Conservation (phyloP, 2,113 vertebrate genomes). For the Coracopsis vasa region DNA sequence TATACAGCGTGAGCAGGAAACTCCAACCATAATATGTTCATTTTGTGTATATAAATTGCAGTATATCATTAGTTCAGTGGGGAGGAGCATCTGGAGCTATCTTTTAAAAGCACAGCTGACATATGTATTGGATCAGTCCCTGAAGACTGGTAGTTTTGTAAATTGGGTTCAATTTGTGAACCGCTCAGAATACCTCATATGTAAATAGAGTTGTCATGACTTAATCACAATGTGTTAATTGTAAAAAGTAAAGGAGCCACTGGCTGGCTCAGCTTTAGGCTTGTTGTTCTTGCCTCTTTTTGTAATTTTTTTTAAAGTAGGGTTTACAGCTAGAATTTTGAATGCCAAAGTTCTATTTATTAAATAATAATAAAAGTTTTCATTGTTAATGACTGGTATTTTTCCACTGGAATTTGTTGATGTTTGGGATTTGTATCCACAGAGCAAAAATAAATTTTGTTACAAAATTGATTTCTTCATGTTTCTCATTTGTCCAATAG, state of each 20-base stretch:
- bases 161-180: conserved; percentile 76
- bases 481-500: background rate
- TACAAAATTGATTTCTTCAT: conserved; percentile 63
- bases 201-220: conserved; percentile 82
- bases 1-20: conserved; percentile 31
- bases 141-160: conserved; percentile 71
- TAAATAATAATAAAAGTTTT: conserved; percentile 79
- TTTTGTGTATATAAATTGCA: conserved; percentile 63
- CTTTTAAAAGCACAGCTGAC: conserved; percentile 73
- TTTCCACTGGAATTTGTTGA: conserved; percentile 86
- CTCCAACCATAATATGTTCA: conserved; percentile 35
- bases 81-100: conserved; percentile 55
- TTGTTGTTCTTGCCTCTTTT: conserved; percentile 80
- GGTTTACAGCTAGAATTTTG: conserved; percentile 92
- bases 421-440: conserved; percentile 82
- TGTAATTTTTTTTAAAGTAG: conserved; percentile 82
- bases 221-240: conserved; percentile 72
- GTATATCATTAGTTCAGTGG: conserved; percentile 40
- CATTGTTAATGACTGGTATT: conserved; percentile 86
- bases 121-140: conserved; percentile 68
- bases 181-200: conserved; percentile 80
- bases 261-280: conserved; percentile 82
- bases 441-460: conserved; percentile 84
- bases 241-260: conserved; percentile 79
- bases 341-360: conserved; percentile 97